These are phyloP conservation scores for Apamea epomidion DNA, from an alignment of 2,888 invertebrate genomes.

Conservation along the genomic window DNA sequence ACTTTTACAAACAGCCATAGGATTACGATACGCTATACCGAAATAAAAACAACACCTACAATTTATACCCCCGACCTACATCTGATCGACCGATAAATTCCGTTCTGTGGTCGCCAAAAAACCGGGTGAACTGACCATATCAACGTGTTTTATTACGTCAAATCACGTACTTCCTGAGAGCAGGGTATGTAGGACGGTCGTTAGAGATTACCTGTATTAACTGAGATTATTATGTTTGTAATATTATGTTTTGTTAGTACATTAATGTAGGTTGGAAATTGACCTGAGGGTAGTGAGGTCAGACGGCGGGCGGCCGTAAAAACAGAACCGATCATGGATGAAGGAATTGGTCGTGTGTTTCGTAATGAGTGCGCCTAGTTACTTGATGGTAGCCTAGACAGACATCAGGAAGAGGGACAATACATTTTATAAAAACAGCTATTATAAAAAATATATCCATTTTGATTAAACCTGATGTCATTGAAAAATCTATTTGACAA, in stretches of 20 bases:
- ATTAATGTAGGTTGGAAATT: constrained; percentile 56
- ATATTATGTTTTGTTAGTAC: constrained; percentile 42
- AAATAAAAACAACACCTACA: constrained; percentile 69
- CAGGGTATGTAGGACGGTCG: constrained; percentile 48
- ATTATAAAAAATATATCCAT: background rate
- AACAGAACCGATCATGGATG: constrained; percentile 54
- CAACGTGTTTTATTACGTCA: constrained; percentile 74
- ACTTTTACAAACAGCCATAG: background rate
- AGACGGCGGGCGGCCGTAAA: constrained; percentile 62
- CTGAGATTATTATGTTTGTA: constrained; percentile 39
- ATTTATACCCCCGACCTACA: constrained; percentile 74
- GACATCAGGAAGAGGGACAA: background rate
- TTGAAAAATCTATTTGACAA: background rate
- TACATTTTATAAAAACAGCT: background rate
- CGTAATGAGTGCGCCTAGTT: constrained; percentile 32
- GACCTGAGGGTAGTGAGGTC: constrained; percentile 56
- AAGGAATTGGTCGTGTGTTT: constrained; percentile 28
- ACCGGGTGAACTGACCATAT: constrained; percentile 47
- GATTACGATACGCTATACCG: background rate
- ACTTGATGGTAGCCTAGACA: constrained; percentile 30
- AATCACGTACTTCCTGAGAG: constrained; percentile 74
- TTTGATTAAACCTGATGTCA: background rate
- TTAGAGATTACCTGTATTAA: constrained; percentile 54
- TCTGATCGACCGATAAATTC: constrained; percentile 45
- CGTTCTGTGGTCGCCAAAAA: constrained; percentile 55